A percentile compares a stretch with the other conserved stretches of the same genome.
Conservation (phyloP, 2,888 invertebrate genomes). For the Gasteruption jaculator region DNA sequence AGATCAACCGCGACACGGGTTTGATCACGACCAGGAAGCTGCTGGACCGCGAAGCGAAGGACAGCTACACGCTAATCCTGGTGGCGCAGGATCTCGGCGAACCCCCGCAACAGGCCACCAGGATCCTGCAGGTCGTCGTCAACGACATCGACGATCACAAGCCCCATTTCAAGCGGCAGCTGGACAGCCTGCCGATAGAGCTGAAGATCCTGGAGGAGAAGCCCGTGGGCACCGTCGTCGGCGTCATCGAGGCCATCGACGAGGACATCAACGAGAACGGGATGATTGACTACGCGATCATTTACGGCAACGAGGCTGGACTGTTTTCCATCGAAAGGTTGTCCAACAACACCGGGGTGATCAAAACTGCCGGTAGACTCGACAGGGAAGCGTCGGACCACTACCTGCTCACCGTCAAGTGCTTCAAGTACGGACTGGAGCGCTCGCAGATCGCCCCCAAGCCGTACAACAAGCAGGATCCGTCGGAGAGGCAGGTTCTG, state of each 20-base stretch:
- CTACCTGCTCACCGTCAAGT: slow-evolving; percentile 65
- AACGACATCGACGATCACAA: slow-evolving; percentile 77
- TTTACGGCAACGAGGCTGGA: slow-evolving; percentile 68
- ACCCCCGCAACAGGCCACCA: slow-evolving; percentile 71
- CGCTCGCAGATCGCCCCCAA: slow-evolving; percentile 49
- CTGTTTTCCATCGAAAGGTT: slow-evolving; percentile 62
- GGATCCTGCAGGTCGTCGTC: slow-evolving; percentile 65
- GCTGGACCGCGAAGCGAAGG: slow-evolving; percentile 72
- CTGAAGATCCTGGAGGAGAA: slow-evolving; percentile 66
- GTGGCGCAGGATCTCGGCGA: slow-evolving; percentile 75
- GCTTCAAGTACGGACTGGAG: slow-evolving; percentile 57
- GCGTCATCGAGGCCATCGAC: slow-evolving; percentile 66
- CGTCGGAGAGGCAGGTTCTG: slow-evolving; percentile 64
- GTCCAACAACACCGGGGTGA: slow-evolving; percentile 61
- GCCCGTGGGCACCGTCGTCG: slow-evolving; percentile 63
- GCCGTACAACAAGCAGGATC: slow-evolving; percentile 65
- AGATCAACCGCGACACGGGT: slow-evolving; percentile 58
- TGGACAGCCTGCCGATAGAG: slow-evolving; percentile 62
- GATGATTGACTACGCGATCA: slow-evolving; percentile 69
- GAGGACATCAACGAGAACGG: slow-evolving; percentile 74
- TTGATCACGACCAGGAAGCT: slow-evolving; percentile 65
- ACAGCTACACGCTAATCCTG: slow-evolving; percentile 71
- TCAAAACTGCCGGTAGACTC: slow-evolving; percentile 60
- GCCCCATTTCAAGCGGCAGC: slow-evolving; percentile 65
- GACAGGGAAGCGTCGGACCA: slow-evolving; percentile 63